A percentile compares a stretch with the other conserved stretches of the same genome.
Evolutionary conservation across 2,113 vertebrate species (phyloP).

Genomic region (Megalops atlanticus): DNA sequence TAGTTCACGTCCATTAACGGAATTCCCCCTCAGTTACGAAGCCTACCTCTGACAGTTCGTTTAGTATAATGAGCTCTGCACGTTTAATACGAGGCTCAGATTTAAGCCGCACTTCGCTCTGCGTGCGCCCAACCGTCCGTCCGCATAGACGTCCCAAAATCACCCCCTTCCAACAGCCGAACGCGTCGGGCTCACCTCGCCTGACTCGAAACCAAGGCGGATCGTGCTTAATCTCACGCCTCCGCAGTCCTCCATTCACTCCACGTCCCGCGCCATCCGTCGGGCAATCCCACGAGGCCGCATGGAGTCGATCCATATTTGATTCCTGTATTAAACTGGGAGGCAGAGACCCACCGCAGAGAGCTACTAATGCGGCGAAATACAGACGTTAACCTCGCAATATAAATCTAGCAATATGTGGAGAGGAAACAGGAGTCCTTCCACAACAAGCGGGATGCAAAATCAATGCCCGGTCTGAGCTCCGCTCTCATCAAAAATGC

Average conservation of each 20-base stretch:
- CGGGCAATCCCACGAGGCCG: background rate
- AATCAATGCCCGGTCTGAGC: background rate
- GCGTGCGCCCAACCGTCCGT: background rate
- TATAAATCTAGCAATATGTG: background rate
- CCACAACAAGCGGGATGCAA: background rate
- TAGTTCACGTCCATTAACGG: conserved; percentile 5
- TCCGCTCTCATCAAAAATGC: background rate
- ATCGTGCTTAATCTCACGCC: conserved; percentile 9
- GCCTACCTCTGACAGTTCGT: background rate
- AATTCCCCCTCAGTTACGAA: conserved; percentile 5
- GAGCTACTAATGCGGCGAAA: background rate
- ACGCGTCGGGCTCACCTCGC: background rate
- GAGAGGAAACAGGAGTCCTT: conserved; percentile 9
- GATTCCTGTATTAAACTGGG: conserved; percentile 19
- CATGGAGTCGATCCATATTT: conserved; percentile 16
- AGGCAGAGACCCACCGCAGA: background rate
- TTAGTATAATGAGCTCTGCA: background rate
- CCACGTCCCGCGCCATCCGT: background rate
- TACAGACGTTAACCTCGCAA: background rate
- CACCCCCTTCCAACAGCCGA: background rate
- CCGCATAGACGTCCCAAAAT: background rate
- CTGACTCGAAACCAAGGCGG: background rate
- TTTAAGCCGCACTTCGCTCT: background rate
- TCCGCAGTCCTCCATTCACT: background rate
- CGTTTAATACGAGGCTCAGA: background rate